Evolutionary conservation across 37 sponge, comb jelly and placozoan species (phyloP), one percentile per base, ranked within the genome.

Genomic region (Hexactinellida sp.): DNA sequence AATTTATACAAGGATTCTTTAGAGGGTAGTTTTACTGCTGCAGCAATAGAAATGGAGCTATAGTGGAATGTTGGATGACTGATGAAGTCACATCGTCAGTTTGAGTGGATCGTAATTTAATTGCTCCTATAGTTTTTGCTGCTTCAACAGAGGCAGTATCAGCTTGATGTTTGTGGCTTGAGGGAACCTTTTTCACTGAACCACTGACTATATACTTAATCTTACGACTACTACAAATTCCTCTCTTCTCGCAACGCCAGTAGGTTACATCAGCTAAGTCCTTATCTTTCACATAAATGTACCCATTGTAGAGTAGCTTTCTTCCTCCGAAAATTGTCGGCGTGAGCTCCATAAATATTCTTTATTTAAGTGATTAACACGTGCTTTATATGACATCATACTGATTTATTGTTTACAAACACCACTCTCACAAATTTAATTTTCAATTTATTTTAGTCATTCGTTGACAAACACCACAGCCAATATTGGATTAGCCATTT

Each of bases 181-280:
- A 23, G 3, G 76, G 76, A 21, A 23, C 21, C 76, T 63, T 63
- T 63, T n/a, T n/a, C 34, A 63, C 76, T 32, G 34, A 63, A 21
- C 34, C 76, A 23, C 30, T 63, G 3, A n/a, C 34, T 63, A 7
- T 63, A 63, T 63, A n/a, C 5, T 7, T 63, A 21, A 63, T 63
- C 76, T 21, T 63, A n/a, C 76, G 76, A 63, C 76, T 63, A 63
- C 13, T 63, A n/a, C 76, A 63, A 21, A 63, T 21, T 3, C 76
- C 76, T 63, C 76, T 63, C 76, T 63, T 63, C 76, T 63, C 76
- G 34, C 76, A 63, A 63, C 76, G 76, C 76, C 76, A 63, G 13
- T 63, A 63, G 34, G 76, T 63, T n/a, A 23, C 3, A 63, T 63
- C 32, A 10, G 3, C 76, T 32, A 23, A 32, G 34, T 63, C 76